Evolutionary conservation across 2,113 vertebrate genomes (phyloP).

Genomic region (Paraplagusia blochii): DNA sequence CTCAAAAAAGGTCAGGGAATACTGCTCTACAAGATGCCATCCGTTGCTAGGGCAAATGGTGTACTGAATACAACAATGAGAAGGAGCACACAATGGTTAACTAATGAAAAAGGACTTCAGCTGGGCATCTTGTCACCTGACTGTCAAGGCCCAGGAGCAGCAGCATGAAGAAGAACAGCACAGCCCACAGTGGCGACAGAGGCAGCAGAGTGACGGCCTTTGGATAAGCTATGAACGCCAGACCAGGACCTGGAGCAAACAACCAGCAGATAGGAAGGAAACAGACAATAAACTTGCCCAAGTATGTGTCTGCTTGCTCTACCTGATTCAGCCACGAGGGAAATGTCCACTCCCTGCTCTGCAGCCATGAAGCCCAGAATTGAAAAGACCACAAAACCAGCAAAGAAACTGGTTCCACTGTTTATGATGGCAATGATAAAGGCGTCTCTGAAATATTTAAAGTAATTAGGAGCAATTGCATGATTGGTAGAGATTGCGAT

Average conservation of each 20-base stretch:
- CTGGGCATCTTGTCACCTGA: not conserved
- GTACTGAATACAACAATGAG: too few species aligned
- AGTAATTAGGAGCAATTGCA: too few species aligned
- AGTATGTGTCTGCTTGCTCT: not conserved
- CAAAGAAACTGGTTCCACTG: conserved; percentile 81
- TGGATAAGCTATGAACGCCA: conserved; percentile 75
- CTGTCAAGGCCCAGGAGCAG: not conserved
- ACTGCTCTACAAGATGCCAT: too few species aligned
- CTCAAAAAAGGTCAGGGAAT: too few species aligned
- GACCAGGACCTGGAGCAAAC: conserved; percentile 42
- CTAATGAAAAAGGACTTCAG: not conserved
- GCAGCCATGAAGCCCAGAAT: conserved; percentile 81
- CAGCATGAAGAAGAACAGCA: conserved; percentile 1
- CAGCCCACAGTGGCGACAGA: not conserved
- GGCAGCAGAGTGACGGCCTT: not conserved
- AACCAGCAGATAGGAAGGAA: not conserved
- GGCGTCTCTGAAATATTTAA: conserved; percentile 67
- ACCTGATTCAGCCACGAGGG: conserved; percentile 80
- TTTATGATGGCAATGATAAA: conserved; percentile 79
- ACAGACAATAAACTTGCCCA: too few species aligned
- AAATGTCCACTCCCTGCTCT: conserved; percentile 79
- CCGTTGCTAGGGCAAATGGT: too few species aligned
- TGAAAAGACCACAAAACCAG: conserved; percentile 81
- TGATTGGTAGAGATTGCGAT: too few species aligned
- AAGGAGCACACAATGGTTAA: too few species aligned